Conservation (phyloP, 2,888 invertebrate species). For the Gonocerus acuteangulatus region DNA sequence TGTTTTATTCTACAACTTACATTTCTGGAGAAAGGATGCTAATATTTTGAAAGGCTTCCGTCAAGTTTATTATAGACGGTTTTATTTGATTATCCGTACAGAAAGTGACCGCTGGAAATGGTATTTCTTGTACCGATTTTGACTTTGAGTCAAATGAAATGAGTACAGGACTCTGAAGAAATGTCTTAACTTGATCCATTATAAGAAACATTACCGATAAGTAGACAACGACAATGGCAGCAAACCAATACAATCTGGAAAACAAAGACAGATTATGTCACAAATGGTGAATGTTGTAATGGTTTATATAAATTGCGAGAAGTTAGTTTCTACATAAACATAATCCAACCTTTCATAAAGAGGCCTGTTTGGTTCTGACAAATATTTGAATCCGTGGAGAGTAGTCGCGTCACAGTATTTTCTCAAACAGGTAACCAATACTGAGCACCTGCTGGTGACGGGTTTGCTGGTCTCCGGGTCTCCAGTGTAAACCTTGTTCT, state of each 20-base stretch:
- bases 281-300: no score
- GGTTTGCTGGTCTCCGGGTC: no score
- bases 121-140: slow-evolving; percentile 19
- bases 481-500: no score
- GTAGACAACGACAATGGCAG: slow-evolving; percentile 18
- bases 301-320: no score
- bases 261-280: no score
- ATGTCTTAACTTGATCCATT: slow-evolving; percentile 12
- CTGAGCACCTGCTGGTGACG: neutral
- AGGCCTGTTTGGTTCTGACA: slow-evolving; percentile 24
- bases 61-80: slow-evolving; percentile 21
- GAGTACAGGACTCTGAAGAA: slow-evolving; percentile 15
- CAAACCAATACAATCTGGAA: slow-evolving; percentile 28
- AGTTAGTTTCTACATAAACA: no score
- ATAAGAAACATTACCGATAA: neutral
- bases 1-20: no score
- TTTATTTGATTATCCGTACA: slow-evolving; percentile 28
- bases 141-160: slow-evolving; percentile 28
- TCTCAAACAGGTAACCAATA: neutral
- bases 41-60: neutral
- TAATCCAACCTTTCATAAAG: slow-evolving; percentile 28
- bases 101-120: slow-evolving; percentile 30
- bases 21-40: neutral
- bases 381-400: slow-evolving; percentile 28
- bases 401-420: slow-evolving; percentile 26